A percentile compares a stretch with the other conserved stretches of the same genome.
These are phyloP conservation scores for Tapirus indicus DNA, from an alignment of 2,797 vertebrate species.

Conservation along the genomic window DNA sequence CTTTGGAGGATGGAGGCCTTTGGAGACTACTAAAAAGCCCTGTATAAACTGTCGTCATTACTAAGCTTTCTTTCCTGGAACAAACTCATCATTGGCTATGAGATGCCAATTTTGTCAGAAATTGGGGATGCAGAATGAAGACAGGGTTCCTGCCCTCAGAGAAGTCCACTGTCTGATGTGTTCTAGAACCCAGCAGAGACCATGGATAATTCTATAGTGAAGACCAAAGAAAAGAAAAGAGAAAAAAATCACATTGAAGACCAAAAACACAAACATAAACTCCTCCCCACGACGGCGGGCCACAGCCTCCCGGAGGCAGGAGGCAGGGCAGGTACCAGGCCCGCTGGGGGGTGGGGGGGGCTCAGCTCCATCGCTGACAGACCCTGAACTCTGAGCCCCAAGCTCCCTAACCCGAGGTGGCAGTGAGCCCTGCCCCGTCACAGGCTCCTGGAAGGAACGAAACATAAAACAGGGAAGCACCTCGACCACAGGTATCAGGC, in stretches of 20 bases:
- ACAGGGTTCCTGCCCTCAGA: not conserved
- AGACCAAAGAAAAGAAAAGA: not conserved
- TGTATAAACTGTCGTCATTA: fast-evolving
- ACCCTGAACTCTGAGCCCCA: not conserved
- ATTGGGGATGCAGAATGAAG: not conserved
- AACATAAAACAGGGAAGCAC: not conserved
- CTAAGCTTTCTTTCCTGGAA: not conserved
- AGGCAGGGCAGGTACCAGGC: not conserved
- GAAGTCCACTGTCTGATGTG: not conserved
- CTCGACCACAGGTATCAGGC: not conserved
- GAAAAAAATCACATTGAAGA: not conserved
- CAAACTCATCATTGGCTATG: not conserved
- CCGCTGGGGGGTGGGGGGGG: not conserved
- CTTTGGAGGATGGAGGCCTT: not conserved
- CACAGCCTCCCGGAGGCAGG: not conserved
- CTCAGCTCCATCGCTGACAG: not conserved
- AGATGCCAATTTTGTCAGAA: not conserved
- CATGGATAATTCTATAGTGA: not conserved
- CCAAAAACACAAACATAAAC: not conserved
- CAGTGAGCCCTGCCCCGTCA: not conserved
- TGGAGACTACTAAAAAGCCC: not conserved
- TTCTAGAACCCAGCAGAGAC: conserved; percentile 23
- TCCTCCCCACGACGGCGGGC: not conserved
- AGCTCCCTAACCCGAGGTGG: not conserved
- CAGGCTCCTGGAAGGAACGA: not conserved